These are phyloP conservation scores for Leptarthrus brevirostris DNA, from an alignment of 2,888 invertebrate species.

Conservation along the genomic window DNA sequence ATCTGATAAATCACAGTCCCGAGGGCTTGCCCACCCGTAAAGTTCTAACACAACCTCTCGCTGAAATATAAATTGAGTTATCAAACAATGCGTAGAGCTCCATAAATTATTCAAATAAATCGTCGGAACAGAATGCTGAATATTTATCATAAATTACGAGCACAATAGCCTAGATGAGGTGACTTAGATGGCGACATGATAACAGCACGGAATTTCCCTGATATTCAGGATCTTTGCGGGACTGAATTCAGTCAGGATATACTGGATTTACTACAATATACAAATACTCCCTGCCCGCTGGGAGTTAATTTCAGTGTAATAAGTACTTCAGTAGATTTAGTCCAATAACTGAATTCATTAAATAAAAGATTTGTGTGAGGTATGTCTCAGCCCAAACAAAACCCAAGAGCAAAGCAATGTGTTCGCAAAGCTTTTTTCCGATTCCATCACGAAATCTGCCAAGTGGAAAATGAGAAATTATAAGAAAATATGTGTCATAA, in stretches of 20 bases:
- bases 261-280: background rate
- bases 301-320: constrained; percentile 31
- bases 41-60: background rate
- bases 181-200: constrained; percentile 50
- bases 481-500: constrained; percentile 3
- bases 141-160: constrained; percentile 54
- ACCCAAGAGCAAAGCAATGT: constrained; percentile 4
- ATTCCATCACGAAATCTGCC: constrained; percentile 15
- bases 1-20: constrained; percentile 29
- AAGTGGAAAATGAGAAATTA: constrained; percentile 36
- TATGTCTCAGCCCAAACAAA: constrained; percentile 2
- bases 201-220: constrained; percentile 33
- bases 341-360: constrained; percentile 34
- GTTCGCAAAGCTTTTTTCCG: background rate
- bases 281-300: background rate
- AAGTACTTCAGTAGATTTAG: constrained; percentile 24
- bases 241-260: background rate
- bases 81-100: constrained; percentile 51
- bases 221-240: constrained; percentile 28
- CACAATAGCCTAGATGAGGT: constrained; percentile 51
- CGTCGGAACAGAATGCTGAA: constrained; percentile 52
- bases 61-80: constrained; percentile 53
- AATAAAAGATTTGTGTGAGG: constrained; percentile 1
- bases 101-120: constrained; percentile 54
- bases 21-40: background rate